Conservation (phyloP, 2,113 vertebrate genomes). For the Malurus melanocephalus region DNA sequence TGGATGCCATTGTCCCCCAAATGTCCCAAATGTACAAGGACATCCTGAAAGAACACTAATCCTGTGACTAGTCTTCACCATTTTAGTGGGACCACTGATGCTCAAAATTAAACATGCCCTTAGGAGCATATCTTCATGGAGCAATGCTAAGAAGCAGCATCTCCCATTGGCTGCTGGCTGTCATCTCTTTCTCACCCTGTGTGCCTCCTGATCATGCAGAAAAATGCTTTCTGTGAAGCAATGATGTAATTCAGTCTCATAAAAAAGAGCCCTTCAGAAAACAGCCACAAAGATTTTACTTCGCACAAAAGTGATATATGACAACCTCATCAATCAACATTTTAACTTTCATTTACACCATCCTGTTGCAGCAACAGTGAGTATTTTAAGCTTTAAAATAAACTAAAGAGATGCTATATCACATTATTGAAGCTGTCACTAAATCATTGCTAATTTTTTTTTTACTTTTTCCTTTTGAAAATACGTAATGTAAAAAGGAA, state of each 20-base stretch:
- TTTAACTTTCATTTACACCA: constrained; percentile 12
- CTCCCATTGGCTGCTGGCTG: not conserved
- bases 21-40: not conserved
- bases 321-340: not conserved
- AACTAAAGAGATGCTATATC: not conserved
- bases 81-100: constrained; percentile 5
- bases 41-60: not conserved
- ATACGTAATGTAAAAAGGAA: not conserved
- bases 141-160: not conserved
- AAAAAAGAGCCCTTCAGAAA: constrained; percentile 12
- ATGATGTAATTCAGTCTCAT: constrained; percentile 37
- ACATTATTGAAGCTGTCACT: not conserved
- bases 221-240: constrained; percentile 27
- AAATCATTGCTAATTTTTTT: not conserved
- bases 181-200: not conserved
- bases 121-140: not conserved
- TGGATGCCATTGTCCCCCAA: not conserved
- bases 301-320: not conserved
- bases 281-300: not conserved
- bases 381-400: constrained; percentile 16
- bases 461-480: not conserved
- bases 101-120: constrained; percentile 27
- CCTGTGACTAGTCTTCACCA: not conserved
- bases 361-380: not conserved
- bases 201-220: constrained; percentile 8